These are phyloP conservation scores for Drosophila emarginata DNA, from an alignment of 2,888 invertebrate genomes.

Conservation along the genomic window DNA sequence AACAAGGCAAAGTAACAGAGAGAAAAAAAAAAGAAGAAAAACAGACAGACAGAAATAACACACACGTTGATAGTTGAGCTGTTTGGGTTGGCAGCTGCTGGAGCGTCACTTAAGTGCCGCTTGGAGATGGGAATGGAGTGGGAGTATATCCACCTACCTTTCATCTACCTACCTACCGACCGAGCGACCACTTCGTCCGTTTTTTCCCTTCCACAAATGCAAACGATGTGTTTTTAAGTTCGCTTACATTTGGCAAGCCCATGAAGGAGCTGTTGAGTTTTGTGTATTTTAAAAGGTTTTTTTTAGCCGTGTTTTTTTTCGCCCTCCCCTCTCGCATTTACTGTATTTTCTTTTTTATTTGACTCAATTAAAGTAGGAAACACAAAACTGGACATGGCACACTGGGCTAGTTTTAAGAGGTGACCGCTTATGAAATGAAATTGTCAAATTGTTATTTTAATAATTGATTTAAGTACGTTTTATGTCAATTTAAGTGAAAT, in stretches of 20 bases:
- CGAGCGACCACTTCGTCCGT: neutral
- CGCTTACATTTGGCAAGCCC: constrained; percentile 75
- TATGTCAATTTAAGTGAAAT: neutral
- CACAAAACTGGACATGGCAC: constrained; percentile 24
- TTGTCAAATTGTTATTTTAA: neutral
- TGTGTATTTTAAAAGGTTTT: constrained; percentile 59
- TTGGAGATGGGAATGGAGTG: constrained; percentile 36
- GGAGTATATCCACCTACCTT: neutral
- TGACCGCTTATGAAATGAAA: neutral
- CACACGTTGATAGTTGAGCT: constrained; percentile 62
- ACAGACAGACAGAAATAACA: constrained; percentile 50
- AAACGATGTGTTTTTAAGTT: constrained; percentile 77
- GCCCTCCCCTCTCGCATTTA: constrained; percentile 10
- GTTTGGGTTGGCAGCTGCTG: constrained; percentile 51
- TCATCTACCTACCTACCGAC: neutral
- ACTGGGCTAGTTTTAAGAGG: neutral
- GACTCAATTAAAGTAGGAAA: constrained; percentile 66
- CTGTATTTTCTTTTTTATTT: constrained; percentile 6
- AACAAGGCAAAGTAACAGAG: constrained; percentile 31
- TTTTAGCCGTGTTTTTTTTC: constrained; percentile 48
- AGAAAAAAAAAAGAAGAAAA: constrained; percentile 4
- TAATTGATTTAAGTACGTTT: neutral
- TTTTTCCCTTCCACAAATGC: constrained; percentile 52
- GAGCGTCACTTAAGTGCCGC: constrained; percentile 74
- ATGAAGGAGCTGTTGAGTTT: constrained; percentile 60